Conservation (phyloP, 2,888 invertebrate genomes). For the Plusia festucae region DNA sequence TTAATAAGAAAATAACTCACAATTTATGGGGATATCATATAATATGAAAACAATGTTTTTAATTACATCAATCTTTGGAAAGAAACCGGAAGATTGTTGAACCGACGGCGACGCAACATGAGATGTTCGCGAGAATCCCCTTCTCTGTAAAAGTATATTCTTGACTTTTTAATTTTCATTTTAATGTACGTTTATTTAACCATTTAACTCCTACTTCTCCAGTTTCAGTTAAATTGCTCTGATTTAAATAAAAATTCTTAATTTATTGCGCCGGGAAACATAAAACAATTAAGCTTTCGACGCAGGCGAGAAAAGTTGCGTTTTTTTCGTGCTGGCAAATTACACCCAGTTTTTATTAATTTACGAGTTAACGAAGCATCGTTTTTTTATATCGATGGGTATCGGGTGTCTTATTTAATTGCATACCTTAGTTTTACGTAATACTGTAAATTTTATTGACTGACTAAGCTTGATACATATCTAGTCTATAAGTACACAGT, state of each 20-base stretch:
- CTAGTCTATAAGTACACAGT: no score
- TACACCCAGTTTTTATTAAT: conserved; percentile 27
- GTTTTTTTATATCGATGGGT: conserved; percentile 14
- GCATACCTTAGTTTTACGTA: no score
- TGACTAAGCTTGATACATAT: background rate
- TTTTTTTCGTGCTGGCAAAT: conserved; percentile 36
- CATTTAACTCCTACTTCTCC: conserved; percentile 51
- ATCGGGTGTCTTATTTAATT: conserved; percentile 4
- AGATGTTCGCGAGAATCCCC: conserved; percentile 15
- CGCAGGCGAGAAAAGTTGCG: conserved; percentile 25
- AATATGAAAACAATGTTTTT: background rate
- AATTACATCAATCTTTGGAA: conserved; percentile 10
- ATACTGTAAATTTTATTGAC: no score
- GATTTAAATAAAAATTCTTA: conserved; percentile 56
- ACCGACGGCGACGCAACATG: conserved; percentile 15
- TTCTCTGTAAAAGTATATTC: conserved; percentile 14
- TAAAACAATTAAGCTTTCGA: conserved; percentile 54
- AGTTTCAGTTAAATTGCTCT: conserved; percentile 53
- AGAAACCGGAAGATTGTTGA: conserved; percentile 13
- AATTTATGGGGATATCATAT: background rate
- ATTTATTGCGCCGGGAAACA: conserved; percentile 54
- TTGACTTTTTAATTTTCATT: conserved; percentile 48
- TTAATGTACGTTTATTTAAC: conserved; percentile 48
- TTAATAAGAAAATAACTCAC: background rate
- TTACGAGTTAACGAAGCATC: conserved; percentile 10